Evolutionary conservation across 2,797 vertebrate genomes (phyloP).

Genomic region (Oophaga sylvatica): DNA sequence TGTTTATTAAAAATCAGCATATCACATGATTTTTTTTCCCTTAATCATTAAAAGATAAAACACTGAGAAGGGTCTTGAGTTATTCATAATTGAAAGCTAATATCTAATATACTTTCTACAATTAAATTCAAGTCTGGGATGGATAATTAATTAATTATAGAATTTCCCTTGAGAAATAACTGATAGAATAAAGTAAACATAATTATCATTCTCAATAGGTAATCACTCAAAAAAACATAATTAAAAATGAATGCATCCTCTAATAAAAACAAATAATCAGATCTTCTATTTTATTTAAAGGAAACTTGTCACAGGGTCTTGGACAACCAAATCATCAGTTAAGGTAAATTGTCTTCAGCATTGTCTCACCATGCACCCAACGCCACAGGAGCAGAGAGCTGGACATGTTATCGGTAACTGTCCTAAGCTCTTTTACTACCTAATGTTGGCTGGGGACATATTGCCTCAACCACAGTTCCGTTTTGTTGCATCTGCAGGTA

Average conservation of each 20-base stretch:
- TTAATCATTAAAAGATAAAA: neutral
- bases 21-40: no score
- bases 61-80: neutral
- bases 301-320: no score
- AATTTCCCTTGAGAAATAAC: neutral
- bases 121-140: neutral
- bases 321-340: no score
- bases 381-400: no score
- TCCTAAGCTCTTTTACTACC: no score
- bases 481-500: no score
- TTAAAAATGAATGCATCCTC: neutral
- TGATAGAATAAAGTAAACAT: neutral
- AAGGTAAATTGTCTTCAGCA: no score
- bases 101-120: neutral
- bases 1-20: no score
- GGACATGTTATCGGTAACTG: no score
- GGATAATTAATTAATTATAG: constrained; percentile 4
- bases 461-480: no score
- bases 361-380: no score
- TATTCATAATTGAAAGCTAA: neutral
- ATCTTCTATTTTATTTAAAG: neutral
- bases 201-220: neutral
- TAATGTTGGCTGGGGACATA: no score
- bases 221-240: neutral
- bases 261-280: neutral